Percentiles rank a stretch among this genome's conserved stretches.
phyloP scores from a whole-genome alignment of 1,140 invertebrate species.

The Bradysia coprophila region DNA sequence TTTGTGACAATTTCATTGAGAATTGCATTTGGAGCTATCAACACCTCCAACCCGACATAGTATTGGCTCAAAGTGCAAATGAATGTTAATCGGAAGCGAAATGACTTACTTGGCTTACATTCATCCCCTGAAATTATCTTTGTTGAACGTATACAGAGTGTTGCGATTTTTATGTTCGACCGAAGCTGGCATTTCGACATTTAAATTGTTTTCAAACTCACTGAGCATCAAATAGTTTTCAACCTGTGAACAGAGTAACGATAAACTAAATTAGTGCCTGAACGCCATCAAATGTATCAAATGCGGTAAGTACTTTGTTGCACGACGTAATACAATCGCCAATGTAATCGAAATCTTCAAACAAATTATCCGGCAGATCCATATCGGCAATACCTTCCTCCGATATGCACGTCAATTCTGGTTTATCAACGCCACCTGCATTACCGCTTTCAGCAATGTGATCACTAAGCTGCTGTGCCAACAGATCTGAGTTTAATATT shows the following conservation, averaged over 20 bases:
- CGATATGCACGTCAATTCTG: constrained; percentile 70
- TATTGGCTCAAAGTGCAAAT: too few species aligned
- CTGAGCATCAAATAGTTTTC: constrained; percentile 75
- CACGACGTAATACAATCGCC: constrained; percentile 76
- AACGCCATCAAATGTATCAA: neutral
- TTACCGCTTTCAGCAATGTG: constrained; percentile 13
- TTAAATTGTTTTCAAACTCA: constrained; percentile 73
- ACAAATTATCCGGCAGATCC: constrained; percentile 58
- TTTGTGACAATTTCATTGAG: too few species aligned
- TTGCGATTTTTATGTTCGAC: too few species aligned
- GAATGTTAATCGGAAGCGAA: too few species aligned
- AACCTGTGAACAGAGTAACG: too few species aligned
- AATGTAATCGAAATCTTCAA: constrained; percentile 64
- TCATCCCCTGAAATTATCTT: too few species aligned
- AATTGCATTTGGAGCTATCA: too few species aligned
- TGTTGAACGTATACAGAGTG: too few species aligned
- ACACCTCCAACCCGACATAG: too few species aligned
- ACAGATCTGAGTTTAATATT: neutral
- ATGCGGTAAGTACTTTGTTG: constrained; percentile 42
- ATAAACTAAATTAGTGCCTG: constrained; percentile 4
- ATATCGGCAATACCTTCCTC: constrained; percentile 72
- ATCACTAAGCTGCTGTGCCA: constrained; percentile 1
- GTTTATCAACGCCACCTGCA: constrained; percentile 28
- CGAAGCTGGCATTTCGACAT: too few species aligned
- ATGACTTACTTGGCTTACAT: too few species aligned